A percentile compares a stretch with the other conserved stretches of the same genome.
These are phyloP conservation scores for Molanna angustata DNA, from an alignment of 2,888 invertebrate genomes.

Conservation along the genomic window DNA sequence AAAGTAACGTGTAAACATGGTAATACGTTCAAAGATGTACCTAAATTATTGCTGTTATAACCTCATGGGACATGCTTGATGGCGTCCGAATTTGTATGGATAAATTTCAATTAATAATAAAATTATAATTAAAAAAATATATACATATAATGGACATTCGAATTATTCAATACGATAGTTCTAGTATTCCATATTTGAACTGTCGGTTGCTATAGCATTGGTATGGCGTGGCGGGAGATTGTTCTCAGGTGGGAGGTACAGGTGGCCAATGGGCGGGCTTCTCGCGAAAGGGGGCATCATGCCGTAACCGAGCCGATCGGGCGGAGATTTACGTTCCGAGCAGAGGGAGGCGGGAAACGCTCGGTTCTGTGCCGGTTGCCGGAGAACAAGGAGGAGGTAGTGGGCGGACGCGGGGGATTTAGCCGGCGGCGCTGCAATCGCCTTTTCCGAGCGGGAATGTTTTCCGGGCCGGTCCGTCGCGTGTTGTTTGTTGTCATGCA, in stretches of 20 bases:
- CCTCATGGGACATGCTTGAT: too few species aligned
- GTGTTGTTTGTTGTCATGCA: conserved; percentile 28
- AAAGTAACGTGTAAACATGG: too few species aligned
- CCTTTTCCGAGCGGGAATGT: conserved; percentile 18
- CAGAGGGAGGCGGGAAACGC: background rate
- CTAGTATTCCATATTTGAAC: background rate
- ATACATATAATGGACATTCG: conserved; percentile 10
- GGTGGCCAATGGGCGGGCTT: conserved; percentile 28
- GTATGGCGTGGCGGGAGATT: conserved; percentile 14
- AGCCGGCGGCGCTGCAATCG: conserved; percentile 19
- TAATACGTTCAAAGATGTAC: too few species aligned
- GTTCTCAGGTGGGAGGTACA: conserved; percentile 26
- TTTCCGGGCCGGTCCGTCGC: conserved; percentile 20
- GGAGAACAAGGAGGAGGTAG: conserved; percentile 1
- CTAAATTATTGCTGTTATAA: too few species aligned
- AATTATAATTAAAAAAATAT: too few species aligned
- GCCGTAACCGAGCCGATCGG: background rate
- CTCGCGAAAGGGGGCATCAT: background rate
- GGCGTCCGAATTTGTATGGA: too few species aligned
- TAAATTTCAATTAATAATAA: too few species aligned
- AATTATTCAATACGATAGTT: conserved; percentile 1
- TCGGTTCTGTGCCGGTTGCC: background rate
- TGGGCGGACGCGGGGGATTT: conserved; percentile 5
- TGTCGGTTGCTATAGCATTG: conserved; percentile 9
- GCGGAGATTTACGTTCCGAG: background rate